These are phyloP conservation scores for Diglossa cyanea DNA, from an alignment of 2,797 vertebrate genomes.

Conservation along the genomic window DNA sequence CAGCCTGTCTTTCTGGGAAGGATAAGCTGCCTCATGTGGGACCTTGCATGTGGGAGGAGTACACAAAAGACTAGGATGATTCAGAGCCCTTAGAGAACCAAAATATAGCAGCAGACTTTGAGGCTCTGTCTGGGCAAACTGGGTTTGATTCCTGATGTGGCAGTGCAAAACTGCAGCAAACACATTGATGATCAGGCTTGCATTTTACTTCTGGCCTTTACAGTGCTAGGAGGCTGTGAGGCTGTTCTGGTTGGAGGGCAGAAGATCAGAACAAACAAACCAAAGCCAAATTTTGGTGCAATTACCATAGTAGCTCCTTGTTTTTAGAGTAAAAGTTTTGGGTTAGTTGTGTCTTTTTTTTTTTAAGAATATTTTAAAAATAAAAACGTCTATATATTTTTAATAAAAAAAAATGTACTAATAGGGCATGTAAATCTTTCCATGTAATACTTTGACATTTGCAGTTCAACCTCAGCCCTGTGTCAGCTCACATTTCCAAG, in stretches of 20 bases:
- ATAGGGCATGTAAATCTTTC: background rate
- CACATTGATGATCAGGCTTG: background rate
- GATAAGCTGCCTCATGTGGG: constrained; percentile 6
- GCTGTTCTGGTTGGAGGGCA: background rate
- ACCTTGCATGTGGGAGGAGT: constrained; percentile 42
- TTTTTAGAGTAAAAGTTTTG: background rate
- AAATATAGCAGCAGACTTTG: background rate
- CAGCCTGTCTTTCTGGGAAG: background rate
- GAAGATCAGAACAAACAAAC: background rate
- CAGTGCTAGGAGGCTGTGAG: background rate
- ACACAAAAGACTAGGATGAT: constrained; percentile 10
- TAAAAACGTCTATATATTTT: background rate
- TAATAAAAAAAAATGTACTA: background rate
- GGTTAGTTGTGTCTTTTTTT: background rate
- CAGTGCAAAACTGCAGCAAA: background rate
- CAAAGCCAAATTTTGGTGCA: background rate
- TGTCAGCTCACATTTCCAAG: background rate
- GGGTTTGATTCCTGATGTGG: background rate
- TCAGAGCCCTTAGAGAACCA: constrained; percentile 33
- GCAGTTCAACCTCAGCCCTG: background rate
- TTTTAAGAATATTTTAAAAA: background rate
- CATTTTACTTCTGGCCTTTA: background rate
- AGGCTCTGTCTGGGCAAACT: background rate
- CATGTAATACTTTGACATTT: background rate
- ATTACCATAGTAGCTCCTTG: background rate